phyloP scores from a whole-genome alignment of 2,888 invertebrate genomes.

The Bursaphelenchus okinawaensis region DNA sequence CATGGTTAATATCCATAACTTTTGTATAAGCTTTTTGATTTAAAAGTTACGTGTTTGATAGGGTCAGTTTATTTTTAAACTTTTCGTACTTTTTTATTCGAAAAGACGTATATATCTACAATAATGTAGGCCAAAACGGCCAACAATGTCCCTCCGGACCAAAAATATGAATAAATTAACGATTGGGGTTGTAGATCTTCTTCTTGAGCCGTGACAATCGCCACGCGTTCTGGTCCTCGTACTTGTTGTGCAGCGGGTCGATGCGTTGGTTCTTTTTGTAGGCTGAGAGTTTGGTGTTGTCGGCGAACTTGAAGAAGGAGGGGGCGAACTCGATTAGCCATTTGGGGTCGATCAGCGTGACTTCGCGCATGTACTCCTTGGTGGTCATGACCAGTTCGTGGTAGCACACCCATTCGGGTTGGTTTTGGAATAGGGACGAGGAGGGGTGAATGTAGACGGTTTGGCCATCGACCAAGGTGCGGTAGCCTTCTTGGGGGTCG shows the following conservation, averaged over 20 bases:
- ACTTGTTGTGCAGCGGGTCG: conserved; percentile 95
- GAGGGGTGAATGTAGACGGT: conserved; percentile 95
- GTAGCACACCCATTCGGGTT: conserved; percentile 99
- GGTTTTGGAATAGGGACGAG: conserved; percentile 90
- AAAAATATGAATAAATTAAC: conserved; percentile 33
- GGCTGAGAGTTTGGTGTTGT: conserved; percentile 93
- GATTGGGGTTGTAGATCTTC: conserved; percentile 58
- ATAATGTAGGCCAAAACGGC: too few species aligned
- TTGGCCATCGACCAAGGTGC: conserved; percentile 92
- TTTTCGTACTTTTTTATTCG: too few species aligned
- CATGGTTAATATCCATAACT: too few species aligned
- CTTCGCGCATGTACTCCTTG: conserved; percentile 33
- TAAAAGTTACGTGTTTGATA: too few species aligned
- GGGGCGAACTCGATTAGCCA: conserved; percentile 98
- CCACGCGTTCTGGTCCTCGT: conserved; percentile 98
- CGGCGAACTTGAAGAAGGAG: conserved; percentile 97
- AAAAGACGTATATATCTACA: too few species aligned
- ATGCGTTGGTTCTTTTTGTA: conserved; percentile 97
- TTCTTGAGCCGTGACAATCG: conserved; percentile 72
- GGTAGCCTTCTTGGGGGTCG: conserved; percentile 92
- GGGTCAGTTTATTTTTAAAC: too few species aligned
- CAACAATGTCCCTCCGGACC: too few species aligned
- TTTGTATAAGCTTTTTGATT: too few species aligned
- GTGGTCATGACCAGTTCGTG: conserved; percentile 70
- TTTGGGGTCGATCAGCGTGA: conserved; percentile 88